Evolutionary conservation across 2,888 invertebrate genomes (phyloP), one percentile per base, ranked within the genome.

Genomic region (Drosophila subsilvestris): DNA sequence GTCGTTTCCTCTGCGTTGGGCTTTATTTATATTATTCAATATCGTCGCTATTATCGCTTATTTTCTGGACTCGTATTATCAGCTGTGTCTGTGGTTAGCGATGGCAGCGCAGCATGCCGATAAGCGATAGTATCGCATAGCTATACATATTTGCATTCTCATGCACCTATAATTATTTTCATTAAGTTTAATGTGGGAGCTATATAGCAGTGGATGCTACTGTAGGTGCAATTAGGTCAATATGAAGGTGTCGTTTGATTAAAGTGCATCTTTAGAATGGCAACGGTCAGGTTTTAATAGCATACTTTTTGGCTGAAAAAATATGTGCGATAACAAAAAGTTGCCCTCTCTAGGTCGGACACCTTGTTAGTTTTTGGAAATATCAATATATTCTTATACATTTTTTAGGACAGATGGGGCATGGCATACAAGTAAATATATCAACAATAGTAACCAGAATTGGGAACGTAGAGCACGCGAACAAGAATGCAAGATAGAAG

Each of bases 21-120:
- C 65, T 76, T 55, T 81, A 82, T 85, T 79, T 85, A 78, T 81
- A 81, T 81, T 81, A 81, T 75, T 83, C 86, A 81, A 81, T 86
- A 75, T 84, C 84, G 82, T 82, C 76, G 75, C 78, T 80, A 67
- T 65, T 80, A 78, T 84, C 79, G 76, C 74, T 69, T 58, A 61
- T 78, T 78, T 12, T 25, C 44, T 61, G 37, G 51, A 20, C 51
- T 45, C 29, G 37, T 25, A 14, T 44, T 56, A 17, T n/a, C 17
- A 17, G 37, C 37, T 37, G 37, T 37, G 37, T 37, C 37, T 37
- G 37, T 37, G 37, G 37, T 3, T 37, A 37, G 51, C 12, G 32
- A 18, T 51, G 51, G 32, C 51, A 51, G 7, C 14, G 32, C 20
- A 8, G 51, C 32, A 7, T n/a, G n/a, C 37, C 37, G 37, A 37